Evolutionary conservation across 2,113 vertebrate genomes (phyloP).

Genomic region (Tachuris rubrigastra): DNA sequence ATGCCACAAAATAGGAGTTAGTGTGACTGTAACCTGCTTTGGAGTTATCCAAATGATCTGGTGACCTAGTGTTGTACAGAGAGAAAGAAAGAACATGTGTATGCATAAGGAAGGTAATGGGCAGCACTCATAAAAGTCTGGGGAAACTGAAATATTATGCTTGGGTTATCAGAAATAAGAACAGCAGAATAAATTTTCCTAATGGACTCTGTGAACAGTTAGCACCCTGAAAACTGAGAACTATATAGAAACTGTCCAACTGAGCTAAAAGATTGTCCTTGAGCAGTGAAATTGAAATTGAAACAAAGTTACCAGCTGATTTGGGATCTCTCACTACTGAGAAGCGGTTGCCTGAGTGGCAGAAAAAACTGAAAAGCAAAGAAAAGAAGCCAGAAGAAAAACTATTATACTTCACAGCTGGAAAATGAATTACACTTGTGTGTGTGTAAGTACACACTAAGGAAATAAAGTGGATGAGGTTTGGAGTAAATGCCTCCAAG

Average conservation of each 20-base stretch:
- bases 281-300: not conserved
- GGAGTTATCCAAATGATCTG: not conserved
- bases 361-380: not conserved
- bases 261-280: not conserved
- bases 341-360: not conserved
- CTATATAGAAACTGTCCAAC: not conserved
- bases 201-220: not conserved
- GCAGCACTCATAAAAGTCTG: not conserved
- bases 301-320: not conserved
- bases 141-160: not conserved
- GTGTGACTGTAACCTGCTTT: not conserved
- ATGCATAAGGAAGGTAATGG: not conserved
- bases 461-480: not conserved
- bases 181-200: not conserved
- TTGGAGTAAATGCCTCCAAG: conserved; percentile 17
- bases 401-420: not conserved
- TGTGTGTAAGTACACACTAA: not conserved
- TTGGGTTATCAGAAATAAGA: not conserved
- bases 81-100: not conserved
- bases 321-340: not conserved
- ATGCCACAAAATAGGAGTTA: not conserved
- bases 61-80: not conserved
- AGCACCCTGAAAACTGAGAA: not conserved
- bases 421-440: not conserved
- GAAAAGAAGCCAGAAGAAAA: not conserved